Evolutionary conservation across 2,888 invertebrate genomes (phyloP).

Genomic region (Eristalinus aeneus): DNA sequence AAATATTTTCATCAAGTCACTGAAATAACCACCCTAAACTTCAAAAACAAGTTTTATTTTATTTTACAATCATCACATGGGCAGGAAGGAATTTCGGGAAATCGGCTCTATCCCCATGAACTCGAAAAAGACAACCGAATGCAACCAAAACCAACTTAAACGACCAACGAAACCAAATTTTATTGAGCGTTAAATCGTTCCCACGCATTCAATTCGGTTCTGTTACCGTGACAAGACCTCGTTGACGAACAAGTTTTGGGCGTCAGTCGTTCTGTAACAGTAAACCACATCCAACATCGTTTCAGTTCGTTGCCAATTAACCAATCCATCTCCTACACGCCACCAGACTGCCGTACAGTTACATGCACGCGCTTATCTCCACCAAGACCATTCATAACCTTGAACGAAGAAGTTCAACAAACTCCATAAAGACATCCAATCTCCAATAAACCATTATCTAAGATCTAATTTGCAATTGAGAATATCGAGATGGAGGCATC

Average conservation of each 20-base stretch:
- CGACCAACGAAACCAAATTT: background rate
- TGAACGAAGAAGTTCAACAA: conserved; percentile 25
- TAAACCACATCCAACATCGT: background rate
- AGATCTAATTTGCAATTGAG: conserved; percentile 34
- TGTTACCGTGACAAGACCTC: background rate
- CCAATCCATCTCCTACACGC: background rate
- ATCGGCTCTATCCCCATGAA: background rate
- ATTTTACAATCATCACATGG: background rate
- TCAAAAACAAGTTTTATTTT: no score
- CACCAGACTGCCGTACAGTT: background rate
- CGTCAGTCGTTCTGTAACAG: background rate
- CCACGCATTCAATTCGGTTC: background rate
- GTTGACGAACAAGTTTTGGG: background rate
- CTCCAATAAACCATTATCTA: background rate
- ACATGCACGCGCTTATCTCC: background rate
- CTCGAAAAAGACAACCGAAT: background rate
- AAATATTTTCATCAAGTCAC: no score
- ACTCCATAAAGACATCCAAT: conserved; percentile 3
- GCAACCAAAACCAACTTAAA: background rate
- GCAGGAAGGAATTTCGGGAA: background rate
- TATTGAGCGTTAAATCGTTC: background rate
- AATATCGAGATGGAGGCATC: background rate
- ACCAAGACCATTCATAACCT: conserved; percentile 8
- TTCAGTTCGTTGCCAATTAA: background rate
- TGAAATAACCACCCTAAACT: no score